A percentile compares a stretch with the other conserved stretches of the same genome.
Evolutionary conservation across 2,113 vertebrate genomes (phyloP).

Genomic region (Excalfactoria chinensis): DNA sequence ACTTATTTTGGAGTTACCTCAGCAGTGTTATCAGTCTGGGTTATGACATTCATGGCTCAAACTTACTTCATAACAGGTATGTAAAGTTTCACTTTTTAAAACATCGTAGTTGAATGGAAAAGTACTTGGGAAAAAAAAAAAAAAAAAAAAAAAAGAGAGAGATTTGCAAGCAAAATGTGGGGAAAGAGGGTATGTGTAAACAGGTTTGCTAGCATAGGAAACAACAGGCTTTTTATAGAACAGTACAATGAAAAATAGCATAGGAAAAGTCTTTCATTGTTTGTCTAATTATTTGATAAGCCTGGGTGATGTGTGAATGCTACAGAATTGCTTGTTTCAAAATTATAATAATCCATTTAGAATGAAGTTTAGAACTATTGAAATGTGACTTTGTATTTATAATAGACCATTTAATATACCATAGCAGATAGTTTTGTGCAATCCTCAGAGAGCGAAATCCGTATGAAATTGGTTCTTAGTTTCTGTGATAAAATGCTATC

Average conservation of each 20-base stretch:
- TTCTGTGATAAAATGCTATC: background rate
- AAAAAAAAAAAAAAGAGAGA: too few species aligned
- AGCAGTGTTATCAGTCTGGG: slow-evolving; percentile 16
- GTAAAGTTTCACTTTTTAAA: slow-evolving; percentile 38
- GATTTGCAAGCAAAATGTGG: background rate
- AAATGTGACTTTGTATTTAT: background rate
- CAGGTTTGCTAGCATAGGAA: background rate
- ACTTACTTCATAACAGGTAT: slow-evolving; percentile 56
- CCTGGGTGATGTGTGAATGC: background rate
- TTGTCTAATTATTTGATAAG: background rate
- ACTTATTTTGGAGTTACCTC: slow-evolving; percentile 30
- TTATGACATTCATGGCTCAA: slow-evolving; percentile 42
- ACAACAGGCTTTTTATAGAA: background rate
- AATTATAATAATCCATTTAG: background rate
- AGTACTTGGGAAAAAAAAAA: background rate
- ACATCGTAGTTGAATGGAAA: background rate
- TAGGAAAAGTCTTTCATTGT: background rate
- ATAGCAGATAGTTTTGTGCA: background rate
- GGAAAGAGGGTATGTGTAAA: fast-evolving
- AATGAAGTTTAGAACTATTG: background rate
- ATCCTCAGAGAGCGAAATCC: background rate
- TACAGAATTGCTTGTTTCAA: background rate
- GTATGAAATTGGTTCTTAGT: background rate
- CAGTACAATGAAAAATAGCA: background rate
- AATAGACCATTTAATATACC: background rate